Percentiles rank a stretch among this genome's conserved stretches.
Evolutionary conservation across 2,888 invertebrate genomes (phyloP).

Genomic region (Oscheius sp.): DNA sequence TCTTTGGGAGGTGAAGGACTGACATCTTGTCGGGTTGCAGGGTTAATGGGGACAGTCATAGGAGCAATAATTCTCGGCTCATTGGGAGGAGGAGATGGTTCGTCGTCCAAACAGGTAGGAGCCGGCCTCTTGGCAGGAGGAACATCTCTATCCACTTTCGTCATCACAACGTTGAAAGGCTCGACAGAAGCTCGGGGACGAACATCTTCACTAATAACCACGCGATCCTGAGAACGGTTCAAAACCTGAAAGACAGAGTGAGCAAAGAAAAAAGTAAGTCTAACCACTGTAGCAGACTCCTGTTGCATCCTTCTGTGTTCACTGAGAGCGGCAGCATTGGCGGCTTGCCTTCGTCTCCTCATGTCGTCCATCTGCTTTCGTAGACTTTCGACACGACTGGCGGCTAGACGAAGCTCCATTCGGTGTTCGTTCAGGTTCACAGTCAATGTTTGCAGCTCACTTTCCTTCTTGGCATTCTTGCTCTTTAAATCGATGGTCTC

Average conservation of each 20-base stretch:
- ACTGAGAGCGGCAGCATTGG: conserved; percentile 83
- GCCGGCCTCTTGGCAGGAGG: conserved; percentile 2
- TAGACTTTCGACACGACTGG: conserved; percentile 94
- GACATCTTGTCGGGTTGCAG: conserved; percentile 35
- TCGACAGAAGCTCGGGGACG: conserved; percentile 71
- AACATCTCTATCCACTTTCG: conserved; percentile 23
- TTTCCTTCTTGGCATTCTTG: conserved; percentile 45
- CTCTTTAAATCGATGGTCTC: conserved; percentile 48
- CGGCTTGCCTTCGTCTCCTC: conserved; percentile 77
- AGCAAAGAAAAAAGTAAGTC: background rate
- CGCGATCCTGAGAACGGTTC: conserved; percentile 33
- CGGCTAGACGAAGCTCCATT: conserved; percentile 81
- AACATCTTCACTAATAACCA: conserved; percentile 40
- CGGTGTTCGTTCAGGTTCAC: conserved; percentile 48
- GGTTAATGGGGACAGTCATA: background rate
- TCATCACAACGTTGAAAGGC: conserved; percentile 66
- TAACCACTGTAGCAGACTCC: conserved; percentile 36
- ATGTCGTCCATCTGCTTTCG: conserved; percentile 89
- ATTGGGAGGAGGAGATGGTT: conserved; percentile 19
- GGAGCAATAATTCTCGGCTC: conserved; percentile 21
- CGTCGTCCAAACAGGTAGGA: conserved; percentile 4
- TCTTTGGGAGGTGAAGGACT: conserved; percentile 54
- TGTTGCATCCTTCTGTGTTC: conserved; percentile 73
- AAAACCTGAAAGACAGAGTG: conserved; percentile 7
- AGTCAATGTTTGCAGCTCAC: conserved; percentile 45